phyloP scores from a whole-genome alignment of 1,140 invertebrate species.

The Atopsyche davidsoni region DNA sequence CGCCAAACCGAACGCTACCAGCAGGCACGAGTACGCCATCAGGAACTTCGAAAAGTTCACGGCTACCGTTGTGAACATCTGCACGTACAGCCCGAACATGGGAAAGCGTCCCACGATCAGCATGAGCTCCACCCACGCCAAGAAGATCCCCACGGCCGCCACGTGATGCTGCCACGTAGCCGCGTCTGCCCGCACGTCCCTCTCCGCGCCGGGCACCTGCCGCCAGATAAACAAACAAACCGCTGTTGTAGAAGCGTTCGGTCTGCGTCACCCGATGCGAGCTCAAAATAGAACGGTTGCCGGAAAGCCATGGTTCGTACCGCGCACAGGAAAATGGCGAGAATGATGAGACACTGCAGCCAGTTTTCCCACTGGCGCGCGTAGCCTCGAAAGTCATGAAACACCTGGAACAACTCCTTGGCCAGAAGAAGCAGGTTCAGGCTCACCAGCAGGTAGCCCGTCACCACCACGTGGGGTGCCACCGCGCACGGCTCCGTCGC shows the following conservation, averaged over 20 bases:
- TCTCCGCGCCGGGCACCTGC: conserved; percentile 16
- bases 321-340: conserved; percentile 57
- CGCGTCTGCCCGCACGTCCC: conserved; percentile 8
- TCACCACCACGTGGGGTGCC: conserved; percentile 44
- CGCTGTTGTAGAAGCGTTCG: no score
- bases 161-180: conserved; percentile 69
- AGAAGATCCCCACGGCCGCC: conserved; percentile 68
- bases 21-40: conserved; percentile 69
- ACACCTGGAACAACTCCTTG: conserved; percentile 66
- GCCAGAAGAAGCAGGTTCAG: conserved; percentile 56
- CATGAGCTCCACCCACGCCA: conserved; percentile 76
- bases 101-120: conserved; percentile 79
- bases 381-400: conserved; percentile 62
- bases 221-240: neutral
- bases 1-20: conserved; percentile 70
- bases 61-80: conserved; percentile 80
- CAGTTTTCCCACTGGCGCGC: conserved; percentile 77
- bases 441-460: conserved; percentile 54
- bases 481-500: conserved; percentile 37
- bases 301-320: conserved; percentile 34
- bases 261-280: neutral
- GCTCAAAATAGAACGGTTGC: neutral
- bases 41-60: conserved; percentile 80
- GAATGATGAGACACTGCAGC: conserved; percentile 71
- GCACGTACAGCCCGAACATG: conserved; percentile 76